These are phyloP conservation scores for Cygnus atratus DNA, from an alignment of 2,113 vertebrate species.

Conservation along the genomic window DNA sequence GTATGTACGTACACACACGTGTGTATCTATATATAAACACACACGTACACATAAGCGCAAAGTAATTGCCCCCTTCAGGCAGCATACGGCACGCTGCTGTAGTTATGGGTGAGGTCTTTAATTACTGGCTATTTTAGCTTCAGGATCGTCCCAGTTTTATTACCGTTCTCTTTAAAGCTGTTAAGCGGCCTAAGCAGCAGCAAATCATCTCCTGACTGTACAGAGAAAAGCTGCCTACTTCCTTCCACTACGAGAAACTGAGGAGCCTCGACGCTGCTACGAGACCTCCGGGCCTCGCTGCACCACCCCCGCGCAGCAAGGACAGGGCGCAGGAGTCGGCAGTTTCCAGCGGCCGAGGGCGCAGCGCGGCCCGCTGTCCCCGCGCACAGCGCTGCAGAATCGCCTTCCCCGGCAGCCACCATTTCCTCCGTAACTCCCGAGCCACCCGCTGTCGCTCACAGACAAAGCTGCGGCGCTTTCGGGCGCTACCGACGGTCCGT, in stretches of 20 bases:
- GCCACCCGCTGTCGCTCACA: not conserved
- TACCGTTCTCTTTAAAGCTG: not conserved
- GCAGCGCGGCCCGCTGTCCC: fast-evolving
- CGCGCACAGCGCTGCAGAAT: fast-evolving
- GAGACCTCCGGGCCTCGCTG: not conserved
- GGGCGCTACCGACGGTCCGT: not conserved
- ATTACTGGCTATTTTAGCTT: not conserved
- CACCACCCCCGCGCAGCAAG: not conserved
- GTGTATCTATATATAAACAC: fast-evolving
- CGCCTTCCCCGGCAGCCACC: fast-evolving
- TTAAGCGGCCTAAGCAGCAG: not conserved
- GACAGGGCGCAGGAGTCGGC: fast-evolving
- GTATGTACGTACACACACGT: fast-evolving
- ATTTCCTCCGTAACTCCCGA: fast-evolving
- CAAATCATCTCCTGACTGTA: not conserved
- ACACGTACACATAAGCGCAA: not conserved
- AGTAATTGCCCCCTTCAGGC: not conserved
- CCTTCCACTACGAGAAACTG: not conserved
- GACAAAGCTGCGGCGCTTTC: fast-evolving
- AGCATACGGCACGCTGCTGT: fast-evolving
- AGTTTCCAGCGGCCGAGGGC: not conserved
- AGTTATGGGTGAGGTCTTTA: not conserved
- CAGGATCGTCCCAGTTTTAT: not conserved
- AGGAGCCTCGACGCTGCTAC: fast-evolving
- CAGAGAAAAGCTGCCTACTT: not conserved